Base-by-base conservation (phyloP, 2,113 vertebrate species). In the Odocoileus hemionus region DNA sequence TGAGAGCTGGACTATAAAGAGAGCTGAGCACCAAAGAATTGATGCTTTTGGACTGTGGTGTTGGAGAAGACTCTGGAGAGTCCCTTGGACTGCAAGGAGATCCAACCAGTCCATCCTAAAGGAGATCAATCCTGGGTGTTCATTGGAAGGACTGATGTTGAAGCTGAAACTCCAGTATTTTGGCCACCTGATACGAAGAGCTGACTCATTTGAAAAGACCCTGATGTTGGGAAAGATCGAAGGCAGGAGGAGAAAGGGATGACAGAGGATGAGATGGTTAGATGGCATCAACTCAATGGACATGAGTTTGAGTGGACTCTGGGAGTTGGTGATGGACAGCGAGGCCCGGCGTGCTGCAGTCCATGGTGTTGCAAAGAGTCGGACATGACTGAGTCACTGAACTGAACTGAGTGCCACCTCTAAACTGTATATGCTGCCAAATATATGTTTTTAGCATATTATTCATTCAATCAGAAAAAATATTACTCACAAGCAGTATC, bases 381-480 rank as follows among this genome's bases (percentile, higher is more conserved):
- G 2, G 64, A 67, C n/a, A 70, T 0, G n/a, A 70, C n/a, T 36
- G 17, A 67, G 17, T 0, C 1, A 67, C 9, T 64, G 14, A 30
- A 64, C 61, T 8, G n/a, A 70, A 70, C 64, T 36, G 64, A 26
- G 36, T 26, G 12, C 39, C 70, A 43, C 12, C 39, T 76, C 70
- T 76, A 76, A 89, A 57, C 54, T 89, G 15, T 50, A 45, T n/a
- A 11, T 43, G 8, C 30, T 89, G 11, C 8, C 16, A n/a, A 25
- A 47, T 28, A 39, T 67, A 33, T 52, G 17, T 88, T 57, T 78
- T 60, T 39, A 28, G 33, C 19, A 8, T 36, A 85, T 79, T 86
- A 50, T 61, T 92, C 6, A n/a, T 74, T 96, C 17, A 92, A n/a
- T 89, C 43, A 28, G 70, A 43, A 82, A 94, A 88, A 89, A 43